Evolutionary conservation across 2,888 invertebrate species (phyloP).

Genomic region (Epinotia nisella): DNA sequence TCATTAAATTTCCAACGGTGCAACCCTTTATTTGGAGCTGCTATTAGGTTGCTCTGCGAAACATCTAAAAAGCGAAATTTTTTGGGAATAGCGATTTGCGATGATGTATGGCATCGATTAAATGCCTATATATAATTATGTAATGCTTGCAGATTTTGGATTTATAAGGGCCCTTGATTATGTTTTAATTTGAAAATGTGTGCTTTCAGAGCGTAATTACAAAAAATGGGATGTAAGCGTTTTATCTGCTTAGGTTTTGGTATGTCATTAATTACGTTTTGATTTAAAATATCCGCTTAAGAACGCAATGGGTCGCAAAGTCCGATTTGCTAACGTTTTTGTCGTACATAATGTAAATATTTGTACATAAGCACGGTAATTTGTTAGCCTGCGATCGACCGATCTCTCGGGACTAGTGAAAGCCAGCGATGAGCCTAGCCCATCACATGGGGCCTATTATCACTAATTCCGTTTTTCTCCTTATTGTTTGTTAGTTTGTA

Average conservation of each 20-base stretch:
- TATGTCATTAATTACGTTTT: not conserved
- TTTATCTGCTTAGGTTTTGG: not conserved
- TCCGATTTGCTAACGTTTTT: not conserved
- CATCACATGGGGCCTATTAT: too few relatives aligned
- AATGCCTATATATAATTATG: constrained; percentile 51
- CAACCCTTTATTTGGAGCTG: constrained; percentile 79
- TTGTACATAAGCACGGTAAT: too few relatives aligned
- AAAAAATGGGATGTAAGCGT: not conserved
- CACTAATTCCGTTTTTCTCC: too few relatives aligned
- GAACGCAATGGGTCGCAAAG: not conserved
- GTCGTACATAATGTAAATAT: not conserved
- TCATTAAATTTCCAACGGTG: constrained; percentile 80
- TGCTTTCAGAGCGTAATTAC: constrained; percentile 7
- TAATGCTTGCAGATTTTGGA: constrained; percentile 46
- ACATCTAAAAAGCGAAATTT: constrained; percentile 66
- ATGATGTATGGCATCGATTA: constrained; percentile 62
- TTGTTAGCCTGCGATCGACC: too few relatives aligned
- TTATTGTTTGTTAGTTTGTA: too few relatives aligned
- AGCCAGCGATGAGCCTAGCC: too few relatives aligned
- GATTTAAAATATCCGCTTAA: not conserved
- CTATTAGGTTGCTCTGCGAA: constrained; percentile 72
- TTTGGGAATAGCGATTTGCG: constrained; percentile 67
- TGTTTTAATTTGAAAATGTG: constrained; percentile 29
- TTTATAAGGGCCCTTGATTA: constrained; percentile 45
- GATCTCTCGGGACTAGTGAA: too few relatives aligned